Evolutionary conservation across 2,888 invertebrate genomes (phyloP).

Genomic region (Lottia scabra): DNA sequence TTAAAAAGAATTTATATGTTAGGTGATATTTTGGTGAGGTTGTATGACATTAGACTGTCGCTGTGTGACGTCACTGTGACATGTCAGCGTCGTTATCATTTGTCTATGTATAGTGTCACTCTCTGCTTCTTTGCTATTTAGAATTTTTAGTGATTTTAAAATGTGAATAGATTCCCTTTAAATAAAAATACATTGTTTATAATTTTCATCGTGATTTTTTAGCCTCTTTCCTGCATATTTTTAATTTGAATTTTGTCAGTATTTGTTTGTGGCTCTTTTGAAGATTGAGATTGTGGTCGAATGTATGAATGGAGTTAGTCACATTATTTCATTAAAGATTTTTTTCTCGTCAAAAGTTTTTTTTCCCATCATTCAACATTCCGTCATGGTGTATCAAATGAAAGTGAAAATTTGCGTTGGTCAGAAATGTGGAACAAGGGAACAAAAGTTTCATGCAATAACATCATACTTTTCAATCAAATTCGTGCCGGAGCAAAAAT

Average conservation of each 20-base stretch:
- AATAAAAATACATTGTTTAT: neutral
- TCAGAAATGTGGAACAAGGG: too few species aligned
- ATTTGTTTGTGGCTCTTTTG: neutral
- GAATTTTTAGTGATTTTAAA: neutral
- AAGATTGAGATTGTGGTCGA: neutral
- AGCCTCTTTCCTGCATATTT: neutral
- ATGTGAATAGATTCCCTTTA: neutral
- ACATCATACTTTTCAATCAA: too few species aligned
- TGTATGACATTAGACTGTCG: too few species aligned
- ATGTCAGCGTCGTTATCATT: too few species aligned
- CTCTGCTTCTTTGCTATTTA: too few species aligned
- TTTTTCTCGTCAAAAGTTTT: neutral
- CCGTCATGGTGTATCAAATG: neutral
- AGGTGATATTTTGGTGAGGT: neutral
- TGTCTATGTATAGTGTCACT: too few species aligned
- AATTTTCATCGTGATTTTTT: slow-evolving; percentile 1
- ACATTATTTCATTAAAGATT: neutral
- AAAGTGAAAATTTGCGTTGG: too few species aligned
- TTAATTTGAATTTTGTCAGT: neutral
- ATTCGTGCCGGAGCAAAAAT: too few species aligned
- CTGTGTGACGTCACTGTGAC: too few species aligned
- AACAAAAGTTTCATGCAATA: too few species aligned
- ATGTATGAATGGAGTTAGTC: neutral
- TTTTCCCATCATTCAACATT: neutral
- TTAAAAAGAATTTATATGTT: neutral